These are phyloP conservation scores for Syrrhaptes paradoxus DNA, from an alignment of 2,113 vertebrate species.

Conservation along the genomic window DNA sequence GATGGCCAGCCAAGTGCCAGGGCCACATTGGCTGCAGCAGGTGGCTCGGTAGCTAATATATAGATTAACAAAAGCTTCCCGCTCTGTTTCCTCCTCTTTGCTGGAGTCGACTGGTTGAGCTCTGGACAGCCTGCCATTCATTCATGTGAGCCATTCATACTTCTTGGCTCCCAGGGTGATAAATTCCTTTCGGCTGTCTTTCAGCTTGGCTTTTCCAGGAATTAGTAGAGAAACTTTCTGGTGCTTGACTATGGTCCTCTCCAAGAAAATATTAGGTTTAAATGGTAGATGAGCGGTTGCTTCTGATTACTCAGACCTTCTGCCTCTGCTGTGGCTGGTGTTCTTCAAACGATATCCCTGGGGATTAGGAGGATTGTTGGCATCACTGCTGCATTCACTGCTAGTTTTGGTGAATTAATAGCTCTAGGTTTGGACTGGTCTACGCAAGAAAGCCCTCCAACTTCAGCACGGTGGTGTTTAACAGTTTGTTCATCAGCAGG, in stretches of 20 bases:
- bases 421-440: background rate
- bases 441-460: background rate
- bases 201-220: background rate
- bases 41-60: background rate
- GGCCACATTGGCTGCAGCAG: background rate
- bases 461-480: background rate
- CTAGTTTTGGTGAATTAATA: background rate
- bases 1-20: background rate
- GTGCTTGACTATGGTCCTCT: background rate
- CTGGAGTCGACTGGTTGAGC: background rate
- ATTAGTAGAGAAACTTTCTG: background rate
- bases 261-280: background rate
- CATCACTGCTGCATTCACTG: background rate
- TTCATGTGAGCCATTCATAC: background rate
- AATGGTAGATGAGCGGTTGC: background rate
- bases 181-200: background rate
- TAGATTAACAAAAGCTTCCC: background rate
- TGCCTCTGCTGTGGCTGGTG: background rate
- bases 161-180: background rate
- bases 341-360: accelerated
- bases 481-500: background rate
- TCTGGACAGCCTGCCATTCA: background rate
- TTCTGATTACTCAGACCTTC: background rate
- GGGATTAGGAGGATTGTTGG: background rate
- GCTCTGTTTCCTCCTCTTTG: background rate